phyloP scores from a whole-genome alignment of 2,113 vertebrate genomes.

The Sylvilagus bachmani region DNA sequence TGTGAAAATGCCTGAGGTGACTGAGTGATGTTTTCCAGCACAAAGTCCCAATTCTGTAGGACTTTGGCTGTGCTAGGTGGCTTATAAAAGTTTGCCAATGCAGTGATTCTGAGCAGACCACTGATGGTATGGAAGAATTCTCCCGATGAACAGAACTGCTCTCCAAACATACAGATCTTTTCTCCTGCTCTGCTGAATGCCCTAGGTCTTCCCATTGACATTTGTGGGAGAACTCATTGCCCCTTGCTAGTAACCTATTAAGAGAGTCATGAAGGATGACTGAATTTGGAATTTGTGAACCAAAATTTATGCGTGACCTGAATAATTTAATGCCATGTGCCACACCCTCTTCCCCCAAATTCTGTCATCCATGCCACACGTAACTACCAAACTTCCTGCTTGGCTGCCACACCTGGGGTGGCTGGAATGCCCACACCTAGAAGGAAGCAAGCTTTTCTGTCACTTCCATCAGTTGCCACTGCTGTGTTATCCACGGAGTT shows the following conservation, averaged over 20 bases:
- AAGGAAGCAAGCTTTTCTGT: neutral
- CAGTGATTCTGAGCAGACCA: neutral
- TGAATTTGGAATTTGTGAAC: constrained; percentile 25
- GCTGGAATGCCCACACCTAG: neutral
- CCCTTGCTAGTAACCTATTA: neutral
- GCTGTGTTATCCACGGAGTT: neutral
- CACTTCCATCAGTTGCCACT: neutral
- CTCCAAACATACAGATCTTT: neutral
- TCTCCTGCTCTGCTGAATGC: neutral
- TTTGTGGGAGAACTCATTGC: neutral
- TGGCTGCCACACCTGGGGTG: rapidly evolving
- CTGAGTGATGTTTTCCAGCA: neutral
- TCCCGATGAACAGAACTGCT: neutral
- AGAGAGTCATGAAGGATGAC: neutral
- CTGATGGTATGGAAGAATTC: neutral
- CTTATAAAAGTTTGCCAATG: neutral
- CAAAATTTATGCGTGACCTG: neutral
- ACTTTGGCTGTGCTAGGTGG: neutral
- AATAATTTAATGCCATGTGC: neutral
- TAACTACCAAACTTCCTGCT: too few species aligned
- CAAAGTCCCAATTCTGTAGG: neutral
- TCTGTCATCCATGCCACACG: neutral
- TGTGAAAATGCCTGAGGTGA: neutral
- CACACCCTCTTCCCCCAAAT: neutral
- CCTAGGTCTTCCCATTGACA: neutral